These are phyloP conservation scores for Poecilobothrus nobilitatus DNA, from an alignment of 2,888 invertebrate species.

Conservation along the genomic window DNA sequence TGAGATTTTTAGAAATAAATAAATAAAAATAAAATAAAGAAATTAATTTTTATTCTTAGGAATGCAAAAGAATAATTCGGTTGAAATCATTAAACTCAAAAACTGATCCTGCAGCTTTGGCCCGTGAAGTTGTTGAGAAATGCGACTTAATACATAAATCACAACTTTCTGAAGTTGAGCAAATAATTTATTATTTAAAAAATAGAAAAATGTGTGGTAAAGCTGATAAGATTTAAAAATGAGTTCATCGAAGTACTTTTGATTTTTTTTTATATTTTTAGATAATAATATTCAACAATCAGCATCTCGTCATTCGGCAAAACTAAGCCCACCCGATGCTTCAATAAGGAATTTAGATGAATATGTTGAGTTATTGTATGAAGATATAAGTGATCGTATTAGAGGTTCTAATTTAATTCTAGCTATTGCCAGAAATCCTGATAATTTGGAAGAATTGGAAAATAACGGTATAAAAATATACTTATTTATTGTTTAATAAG, in stretches of 20 bases:
- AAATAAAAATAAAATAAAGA: too few species aligned
- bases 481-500: not conserved
- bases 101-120: conserved; percentile 69
- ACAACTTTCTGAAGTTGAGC: conserved; percentile 75
- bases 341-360: conserved; percentile 80
- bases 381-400: conserved; percentile 87
- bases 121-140: conserved; percentile 75
- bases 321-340: conserved; percentile 49
- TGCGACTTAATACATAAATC: conserved; percentile 78
- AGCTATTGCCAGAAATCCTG: conserved; percentile 84
- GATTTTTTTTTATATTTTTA: conserved; percentile 29
- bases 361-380: conserved; percentile 93
- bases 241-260: not conserved
- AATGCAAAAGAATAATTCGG: conserved; percentile 73
- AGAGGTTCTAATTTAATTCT: conserved; percentile 85
- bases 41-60: too few species aligned
- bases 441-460: conserved; percentile 86
- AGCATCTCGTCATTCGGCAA: conserved; percentile 29
- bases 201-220: conserved; percentile 55
- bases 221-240: conserved; percentile 29
- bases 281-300: conserved; percentile 37
- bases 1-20: too few species aligned
- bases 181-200: conserved; percentile 77
- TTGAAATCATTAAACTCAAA: conserved; percentile 69
- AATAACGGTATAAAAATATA: conserved; percentile 68